A percentile compares a stretch with the other conserved stretches of the same genome.
Conservation (phyloP, 2,888 invertebrate genomes). For the Troglohyphantes excavatus region DNA sequence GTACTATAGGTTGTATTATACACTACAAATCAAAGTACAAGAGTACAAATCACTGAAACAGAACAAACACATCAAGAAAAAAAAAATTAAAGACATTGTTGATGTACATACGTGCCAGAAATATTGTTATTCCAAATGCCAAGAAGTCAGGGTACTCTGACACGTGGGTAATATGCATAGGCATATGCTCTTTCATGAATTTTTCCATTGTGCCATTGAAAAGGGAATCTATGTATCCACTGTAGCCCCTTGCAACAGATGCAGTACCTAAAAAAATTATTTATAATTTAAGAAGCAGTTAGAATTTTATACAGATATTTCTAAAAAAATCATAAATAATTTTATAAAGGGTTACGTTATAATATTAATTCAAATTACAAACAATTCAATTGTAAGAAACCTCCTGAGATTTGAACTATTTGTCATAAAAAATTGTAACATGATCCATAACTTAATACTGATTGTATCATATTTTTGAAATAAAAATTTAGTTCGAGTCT, state of each 20-base stretch:
- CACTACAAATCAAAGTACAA: no score
- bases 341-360: background rate
- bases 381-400: background rate
- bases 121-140: constrained; percentile 79
- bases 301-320: no score
- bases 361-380: background rate
- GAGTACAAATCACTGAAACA: no score
- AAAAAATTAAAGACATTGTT: background rate
- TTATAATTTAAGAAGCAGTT: background rate
- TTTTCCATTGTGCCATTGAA: constrained; percentile 82
- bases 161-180: constrained; percentile 82
- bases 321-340: background rate
- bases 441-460: no score
- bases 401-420: no score
- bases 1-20: no score
- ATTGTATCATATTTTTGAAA: no score
- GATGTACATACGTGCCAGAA: constrained; percentile 73
- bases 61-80: no score
- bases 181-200: constrained; percentile 82
- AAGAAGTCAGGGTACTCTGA: constrained; percentile 80
- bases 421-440: no score
- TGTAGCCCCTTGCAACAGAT: constrained; percentile 85
- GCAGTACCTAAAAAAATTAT: constrained; percentile 82
- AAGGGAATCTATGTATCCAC: constrained; percentile 83
- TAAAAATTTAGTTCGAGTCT: no score